A percentile compares a stretch with the other conserved stretches of the same genome.
These are phyloP conservation scores for Melanotaenia trifasciata DNA, from an alignment of 2,797 vertebrate species.

Conservation along the genomic window DNA sequence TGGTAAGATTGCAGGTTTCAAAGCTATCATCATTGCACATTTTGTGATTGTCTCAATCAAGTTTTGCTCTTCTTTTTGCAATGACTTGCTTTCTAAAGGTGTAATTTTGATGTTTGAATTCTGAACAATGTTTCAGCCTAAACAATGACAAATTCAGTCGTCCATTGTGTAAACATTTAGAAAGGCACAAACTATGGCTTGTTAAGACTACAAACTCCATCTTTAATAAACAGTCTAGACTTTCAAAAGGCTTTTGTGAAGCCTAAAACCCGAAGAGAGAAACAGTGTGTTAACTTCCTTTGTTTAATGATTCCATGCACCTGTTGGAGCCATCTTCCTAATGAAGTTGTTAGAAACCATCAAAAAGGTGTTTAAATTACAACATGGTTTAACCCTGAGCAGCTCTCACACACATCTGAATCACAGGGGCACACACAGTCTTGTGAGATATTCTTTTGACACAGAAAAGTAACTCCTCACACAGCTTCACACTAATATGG, in stretches of 20 bases:
- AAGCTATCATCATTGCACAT: background rate
- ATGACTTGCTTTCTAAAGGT: background rate
- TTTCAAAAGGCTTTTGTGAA: slow-evolving; percentile 22
- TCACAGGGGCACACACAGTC: background rate
- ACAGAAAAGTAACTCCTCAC: background rate
- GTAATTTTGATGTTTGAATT: background rate
- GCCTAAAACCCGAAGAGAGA: background rate
- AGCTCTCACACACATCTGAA: slow-evolving; percentile 8
- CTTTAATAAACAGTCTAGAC: background rate
- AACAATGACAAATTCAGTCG: background rate
- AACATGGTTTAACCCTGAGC: slow-evolving; percentile 31
- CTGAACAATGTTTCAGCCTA: background rate
- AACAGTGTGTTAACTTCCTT: background rate
- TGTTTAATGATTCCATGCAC: slow-evolving; percentile 22
- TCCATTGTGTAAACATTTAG: background rate
- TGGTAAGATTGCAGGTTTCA: too few species aligned
- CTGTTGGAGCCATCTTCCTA: slow-evolving; percentile 24
- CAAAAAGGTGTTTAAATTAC: slow-evolving; percentile 47
- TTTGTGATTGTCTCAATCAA: background rate
- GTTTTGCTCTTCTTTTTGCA: background rate
- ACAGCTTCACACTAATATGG: background rate
- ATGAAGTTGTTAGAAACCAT: slow-evolving; percentile 27
- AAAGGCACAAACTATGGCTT: background rate
- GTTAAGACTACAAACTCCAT: background rate
- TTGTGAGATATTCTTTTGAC: background rate